Evolutionary conservation across 2,113 vertebrate genomes (phyloP), one percentile per base, ranked within the genome.

Genomic region (Gymnorhina tibicen): DNA sequence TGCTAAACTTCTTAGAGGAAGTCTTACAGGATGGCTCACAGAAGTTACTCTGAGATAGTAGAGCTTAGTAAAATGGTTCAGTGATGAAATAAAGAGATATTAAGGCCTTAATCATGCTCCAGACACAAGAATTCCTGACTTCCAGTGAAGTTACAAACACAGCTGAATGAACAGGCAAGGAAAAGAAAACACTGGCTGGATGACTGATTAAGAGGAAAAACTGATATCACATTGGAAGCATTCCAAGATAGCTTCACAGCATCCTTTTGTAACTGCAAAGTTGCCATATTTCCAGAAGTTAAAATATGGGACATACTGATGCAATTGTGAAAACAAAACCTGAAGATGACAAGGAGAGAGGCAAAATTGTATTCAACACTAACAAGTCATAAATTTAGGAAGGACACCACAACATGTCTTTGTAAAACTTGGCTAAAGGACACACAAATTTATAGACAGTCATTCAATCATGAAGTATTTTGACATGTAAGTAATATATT

Each of bases 121-220:
- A 91, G 69, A 89, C 64, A 95, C 47, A 86, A 92, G 52, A 96
- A 96, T 94, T 87, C 78, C 85, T 82, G 85, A 94, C 87, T 94
- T 94, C 35, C 87, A 87, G 23, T 84, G 85, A 85, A 94, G 81
- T 82, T 82, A 93, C 69, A 81, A 91, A 81, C 76, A 88, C 0
- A 0, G 30, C 3, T 59, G 64, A 41, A 85, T 63, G 66, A 92
- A 87, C 28, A 76, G 52, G 23, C 56, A 87, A 82, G 67, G 73
- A 77, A 91, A 95, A 91, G 70, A 94, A 95, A 96, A 92, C 81
- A 94, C 3, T 68, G 73, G 69, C 75, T 85, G 74, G 79, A 78
- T 77, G 81, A 67, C 86, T 78, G 67, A 88, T 68, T 80, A 94
- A 63, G 69, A 50, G 47, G 18, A 62, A 95, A 87, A 94, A 76